These are phyloP conservation scores for Pantelozetes paolii DNA, from an alignment of 2,888 invertebrate species.

Conservation along the genomic window DNA sequence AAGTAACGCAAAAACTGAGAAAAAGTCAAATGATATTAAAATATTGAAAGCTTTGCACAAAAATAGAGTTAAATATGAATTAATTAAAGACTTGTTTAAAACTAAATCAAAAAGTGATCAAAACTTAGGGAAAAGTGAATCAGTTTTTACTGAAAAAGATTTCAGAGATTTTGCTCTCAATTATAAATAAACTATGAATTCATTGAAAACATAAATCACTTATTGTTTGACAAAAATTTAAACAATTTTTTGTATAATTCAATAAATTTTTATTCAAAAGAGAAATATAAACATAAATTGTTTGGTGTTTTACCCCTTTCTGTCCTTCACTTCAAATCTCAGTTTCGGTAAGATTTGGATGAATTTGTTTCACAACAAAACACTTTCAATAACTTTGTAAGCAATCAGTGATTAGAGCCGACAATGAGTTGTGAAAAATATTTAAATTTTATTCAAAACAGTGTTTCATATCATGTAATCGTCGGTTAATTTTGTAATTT, in stretches of 20 bases:
- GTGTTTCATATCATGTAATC: slow-evolving; percentile 15
- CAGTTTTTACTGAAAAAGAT: slow-evolving; percentile 38
- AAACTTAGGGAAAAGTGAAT: neutral
- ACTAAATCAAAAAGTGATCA: neutral
- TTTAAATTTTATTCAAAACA: slow-evolving; percentile 27
- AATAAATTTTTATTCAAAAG: neutral
- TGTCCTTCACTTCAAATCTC: too few relatives aligned
- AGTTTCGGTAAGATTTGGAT: too few relatives aligned
- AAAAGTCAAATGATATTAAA: neutral
- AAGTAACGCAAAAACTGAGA: neutral
- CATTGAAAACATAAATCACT: neutral
- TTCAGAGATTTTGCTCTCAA: slow-evolving; percentile 27
- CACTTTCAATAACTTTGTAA: too few relatives aligned
- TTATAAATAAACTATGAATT: slow-evolving; percentile 16
- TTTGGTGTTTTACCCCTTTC: too few relatives aligned
- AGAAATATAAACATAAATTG: neutral
- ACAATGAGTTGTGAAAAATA: slow-evolving; percentile 9
- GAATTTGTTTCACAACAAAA: too few relatives aligned
- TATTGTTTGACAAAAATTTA: too few relatives aligned
- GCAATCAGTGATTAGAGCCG: neutral
- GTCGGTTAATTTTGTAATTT: neutral
- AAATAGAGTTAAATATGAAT: neutral
- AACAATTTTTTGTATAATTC: too few relatives aligned
- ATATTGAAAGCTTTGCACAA: neutral
- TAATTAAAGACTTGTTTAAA: neutral